These are phyloP conservation scores for Dromococcyx pavoninus DNA, from an alignment of 2,797 vertebrate species.

Conservation along the genomic window DNA sequence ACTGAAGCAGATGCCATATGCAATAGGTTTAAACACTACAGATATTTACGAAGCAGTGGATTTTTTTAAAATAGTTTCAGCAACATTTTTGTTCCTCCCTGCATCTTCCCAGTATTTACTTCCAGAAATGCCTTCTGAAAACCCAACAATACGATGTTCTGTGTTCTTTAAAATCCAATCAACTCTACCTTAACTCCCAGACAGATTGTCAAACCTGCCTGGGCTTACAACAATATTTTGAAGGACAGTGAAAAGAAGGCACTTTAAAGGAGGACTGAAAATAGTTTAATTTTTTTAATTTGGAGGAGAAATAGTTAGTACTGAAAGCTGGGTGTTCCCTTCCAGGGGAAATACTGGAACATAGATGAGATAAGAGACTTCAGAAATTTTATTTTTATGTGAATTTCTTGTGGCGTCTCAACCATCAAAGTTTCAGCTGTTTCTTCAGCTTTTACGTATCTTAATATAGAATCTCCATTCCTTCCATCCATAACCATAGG, in stretches of 20 bases:
- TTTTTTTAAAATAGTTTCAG: neutral
- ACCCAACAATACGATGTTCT: neutral
- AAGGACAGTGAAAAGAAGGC: neutral
- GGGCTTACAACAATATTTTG: neutral
- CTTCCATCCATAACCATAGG: neutral
- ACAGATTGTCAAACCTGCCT: neutral
- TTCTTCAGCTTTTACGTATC: neutral
- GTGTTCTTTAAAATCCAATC: neutral
- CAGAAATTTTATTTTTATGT: neutral
- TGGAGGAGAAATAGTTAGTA: neutral
- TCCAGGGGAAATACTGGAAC: neutral
- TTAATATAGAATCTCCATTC: neutral
- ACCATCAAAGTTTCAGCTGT: neutral
- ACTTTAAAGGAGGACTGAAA: neutral
- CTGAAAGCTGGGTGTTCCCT: neutral
- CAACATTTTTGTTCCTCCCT: neutral
- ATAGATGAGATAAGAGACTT: neutral
- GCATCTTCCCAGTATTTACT: neutral
- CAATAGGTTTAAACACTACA: neutral
- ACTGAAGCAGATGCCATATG: neutral
- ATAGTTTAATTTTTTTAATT: neutral
- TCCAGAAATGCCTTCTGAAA: neutral
- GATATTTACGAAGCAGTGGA: neutral
- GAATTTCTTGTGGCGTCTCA: neutral
- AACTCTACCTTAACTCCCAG: neutral